These are phyloP conservation scores for Dastarcus helophoroides DNA, from an alignment of 2,888 invertebrate genomes.

Conservation along the genomic window DNA sequence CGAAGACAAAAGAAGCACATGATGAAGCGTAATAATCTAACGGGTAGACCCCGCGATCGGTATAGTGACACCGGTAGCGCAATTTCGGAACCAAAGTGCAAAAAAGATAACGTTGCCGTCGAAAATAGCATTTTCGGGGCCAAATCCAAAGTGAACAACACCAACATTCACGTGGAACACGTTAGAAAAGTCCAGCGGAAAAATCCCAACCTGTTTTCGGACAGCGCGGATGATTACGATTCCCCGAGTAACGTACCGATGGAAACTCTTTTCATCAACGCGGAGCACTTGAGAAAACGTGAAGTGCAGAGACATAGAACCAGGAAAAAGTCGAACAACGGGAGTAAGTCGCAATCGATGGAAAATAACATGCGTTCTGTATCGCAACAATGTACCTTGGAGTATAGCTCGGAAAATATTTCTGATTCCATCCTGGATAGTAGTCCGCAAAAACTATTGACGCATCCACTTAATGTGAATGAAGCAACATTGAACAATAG, in stretches of 20 bases:
- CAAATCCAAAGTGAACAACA: slow-evolving; percentile 64
- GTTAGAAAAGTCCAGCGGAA: slow-evolving; percentile 46
- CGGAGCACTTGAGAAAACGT: slow-evolving; percentile 25
- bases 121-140: slow-evolving; percentile 19
- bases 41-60: slow-evolving; percentile 41
- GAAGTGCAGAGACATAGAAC: slow-evolving; percentile 21
- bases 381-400: slow-evolving; percentile 59
- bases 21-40: slow-evolving; percentile 60
- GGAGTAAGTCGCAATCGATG: slow-evolving; percentile 4
- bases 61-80: slow-evolving; percentile 44
- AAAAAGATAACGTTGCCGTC: background rate
- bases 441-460: slow-evolving; percentile 28
- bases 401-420: slow-evolving; percentile 49
- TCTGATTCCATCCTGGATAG: slow-evolving; percentile 32
- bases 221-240: slow-evolving; percentile 48
- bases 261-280: slow-evolving; percentile 28
- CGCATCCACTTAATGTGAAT: too few species aligned
- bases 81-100: slow-evolving; percentile 15
- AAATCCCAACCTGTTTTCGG: slow-evolving; percentile 56
- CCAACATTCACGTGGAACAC: slow-evolving; percentile 62
- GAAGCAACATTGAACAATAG: too few species aligned
- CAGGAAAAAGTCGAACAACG: slow-evolving; percentile 23
- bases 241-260: slow-evolving; percentile 27
- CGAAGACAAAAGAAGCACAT: slow-evolving; percentile 67
- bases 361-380: slow-evolving; percentile 47